Conservation (phyloP, 2,888 invertebrate species). For the Patella caerulea region DNA sequence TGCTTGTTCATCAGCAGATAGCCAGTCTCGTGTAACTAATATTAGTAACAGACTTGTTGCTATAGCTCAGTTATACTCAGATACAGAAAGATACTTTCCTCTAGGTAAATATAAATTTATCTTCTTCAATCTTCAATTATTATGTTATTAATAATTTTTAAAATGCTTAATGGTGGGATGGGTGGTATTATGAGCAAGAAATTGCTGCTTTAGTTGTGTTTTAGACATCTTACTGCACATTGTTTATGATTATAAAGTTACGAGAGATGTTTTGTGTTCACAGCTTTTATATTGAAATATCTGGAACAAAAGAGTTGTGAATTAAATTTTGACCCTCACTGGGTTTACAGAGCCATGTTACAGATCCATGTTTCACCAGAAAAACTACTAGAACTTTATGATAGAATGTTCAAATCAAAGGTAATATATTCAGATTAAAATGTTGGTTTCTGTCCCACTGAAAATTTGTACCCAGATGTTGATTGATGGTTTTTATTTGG, state of each 20-base stretch:
- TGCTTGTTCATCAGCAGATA: constrained; percentile 19
- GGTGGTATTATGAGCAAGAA: no score
- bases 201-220: not conserved
- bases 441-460: no score
- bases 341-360: constrained; percentile 84
- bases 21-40: constrained; percentile 68
- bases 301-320: constrained; percentile 69
- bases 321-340: constrained; percentile 67
- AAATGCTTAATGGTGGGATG: no score
- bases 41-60: constrained; percentile 80
- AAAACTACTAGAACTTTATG: constrained; percentile 86
- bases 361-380: constrained; percentile 84
- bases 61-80: constrained; percentile 84
- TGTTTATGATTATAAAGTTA: not conserved
- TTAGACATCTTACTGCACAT: not conserved
- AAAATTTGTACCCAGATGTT: no score
- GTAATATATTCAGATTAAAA: constrained; percentile 45
- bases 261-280: constrained; percentile 27
- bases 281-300: constrained; percentile 71
- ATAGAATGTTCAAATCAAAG: constrained; percentile 73
- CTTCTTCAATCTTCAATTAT: no score
- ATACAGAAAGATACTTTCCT: constrained; percentile 90
- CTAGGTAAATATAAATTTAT: constrained; percentile 76
- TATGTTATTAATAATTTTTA: no score
- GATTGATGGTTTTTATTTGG: not conserved